These are phyloP conservation scores for Tricholauxania praeusta DNA, from an alignment of 2,888 invertebrate genomes.

Conservation along the genomic window DNA sequence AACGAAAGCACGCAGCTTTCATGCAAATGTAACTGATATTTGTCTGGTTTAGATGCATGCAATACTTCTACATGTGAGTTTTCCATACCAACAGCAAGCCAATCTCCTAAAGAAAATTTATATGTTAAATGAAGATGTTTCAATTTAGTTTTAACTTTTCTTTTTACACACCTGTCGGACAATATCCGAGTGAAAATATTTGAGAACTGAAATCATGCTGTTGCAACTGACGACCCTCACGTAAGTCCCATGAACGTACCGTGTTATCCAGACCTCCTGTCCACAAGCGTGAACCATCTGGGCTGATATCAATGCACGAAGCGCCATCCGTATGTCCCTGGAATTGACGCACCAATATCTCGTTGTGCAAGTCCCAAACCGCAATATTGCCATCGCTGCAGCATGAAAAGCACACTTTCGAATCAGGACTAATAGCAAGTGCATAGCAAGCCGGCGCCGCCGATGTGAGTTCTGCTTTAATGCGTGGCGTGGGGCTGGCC, in stretches of 20 bases:
- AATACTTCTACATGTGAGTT: slow-evolving; percentile 96
- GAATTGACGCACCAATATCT: slow-evolving; percentile 91
- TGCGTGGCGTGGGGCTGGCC: slow-evolving; percentile 89
- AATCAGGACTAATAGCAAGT: slow-evolving; percentile 95
- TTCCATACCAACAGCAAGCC: slow-evolving; percentile 99
- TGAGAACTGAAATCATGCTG: slow-evolving; percentile 96
- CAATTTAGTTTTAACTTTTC: no score
- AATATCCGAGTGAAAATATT: slow-evolving; percentile 89
- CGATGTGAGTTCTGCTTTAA: slow-evolving; percentile 90
- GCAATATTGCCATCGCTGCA: slow-evolving; percentile 98
- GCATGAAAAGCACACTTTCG: slow-evolving; percentile 98
- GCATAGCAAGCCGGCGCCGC: slow-evolving; percentile 98
- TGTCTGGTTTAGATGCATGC: slow-evolving; percentile 90
- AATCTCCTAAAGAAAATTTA: slow-evolving; percentile 77
- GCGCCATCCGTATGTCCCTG: slow-evolving; percentile 98
- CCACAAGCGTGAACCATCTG: slow-evolving; percentile 90
- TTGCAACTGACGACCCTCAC: slow-evolving; percentile 92
- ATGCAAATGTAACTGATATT: slow-evolving; percentile 95
- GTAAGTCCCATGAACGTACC: slow-evolving; percentile 95
- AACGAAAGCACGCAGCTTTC: slow-evolving; percentile 97
- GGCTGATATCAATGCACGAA: slow-evolving; percentile 96
- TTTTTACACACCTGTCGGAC: slow-evolving; percentile 79
- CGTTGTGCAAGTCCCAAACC: slow-evolving; percentile 94
- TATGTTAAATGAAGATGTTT: not conserved
- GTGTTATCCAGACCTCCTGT: slow-evolving; percentile 98